phyloP scores from a whole-genome alignment of 2,888 invertebrate species.

The Leptothorax acervorum region DNA sequence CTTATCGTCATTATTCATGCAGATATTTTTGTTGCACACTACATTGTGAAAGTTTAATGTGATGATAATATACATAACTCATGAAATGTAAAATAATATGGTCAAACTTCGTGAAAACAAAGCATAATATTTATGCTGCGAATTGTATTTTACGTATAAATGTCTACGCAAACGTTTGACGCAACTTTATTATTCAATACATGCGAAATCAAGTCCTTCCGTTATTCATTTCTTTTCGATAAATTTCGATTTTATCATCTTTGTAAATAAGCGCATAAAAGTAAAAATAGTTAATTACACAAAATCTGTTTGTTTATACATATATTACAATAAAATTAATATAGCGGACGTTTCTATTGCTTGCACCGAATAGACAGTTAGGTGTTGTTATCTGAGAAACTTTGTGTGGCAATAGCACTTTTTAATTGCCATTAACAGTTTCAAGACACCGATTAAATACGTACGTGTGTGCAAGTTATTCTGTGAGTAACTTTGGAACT shows the following conservation, averaged over 20 bases:
- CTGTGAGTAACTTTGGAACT: background rate
- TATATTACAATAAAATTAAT: background rate
- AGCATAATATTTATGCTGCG: background rate
- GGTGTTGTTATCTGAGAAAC: background rate
- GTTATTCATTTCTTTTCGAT: background rate
- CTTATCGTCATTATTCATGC: slow-evolving; percentile 17
- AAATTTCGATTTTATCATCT: background rate
- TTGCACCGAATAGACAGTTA: background rate
- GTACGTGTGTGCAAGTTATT: background rate
- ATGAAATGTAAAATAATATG: background rate
- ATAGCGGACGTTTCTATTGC: background rate
- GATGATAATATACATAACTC: background rate
- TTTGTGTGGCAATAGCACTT: background rate
- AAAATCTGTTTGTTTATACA: background rate
- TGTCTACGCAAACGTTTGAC: background rate
- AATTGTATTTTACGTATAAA: slow-evolving; percentile 13
- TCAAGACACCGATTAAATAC: background rate
- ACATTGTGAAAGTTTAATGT: background rate
- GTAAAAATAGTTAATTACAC: background rate
- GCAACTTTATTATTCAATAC: background rate
- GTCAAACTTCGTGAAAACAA: background rate
- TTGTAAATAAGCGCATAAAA: background rate
- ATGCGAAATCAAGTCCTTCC: background rate
- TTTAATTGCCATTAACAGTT: slow-evolving; percentile 18
- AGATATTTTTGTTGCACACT: background rate